Evolutionary conservation across 2,888 invertebrate species (phyloP).

Genomic region (Molorchus minor): DNA sequence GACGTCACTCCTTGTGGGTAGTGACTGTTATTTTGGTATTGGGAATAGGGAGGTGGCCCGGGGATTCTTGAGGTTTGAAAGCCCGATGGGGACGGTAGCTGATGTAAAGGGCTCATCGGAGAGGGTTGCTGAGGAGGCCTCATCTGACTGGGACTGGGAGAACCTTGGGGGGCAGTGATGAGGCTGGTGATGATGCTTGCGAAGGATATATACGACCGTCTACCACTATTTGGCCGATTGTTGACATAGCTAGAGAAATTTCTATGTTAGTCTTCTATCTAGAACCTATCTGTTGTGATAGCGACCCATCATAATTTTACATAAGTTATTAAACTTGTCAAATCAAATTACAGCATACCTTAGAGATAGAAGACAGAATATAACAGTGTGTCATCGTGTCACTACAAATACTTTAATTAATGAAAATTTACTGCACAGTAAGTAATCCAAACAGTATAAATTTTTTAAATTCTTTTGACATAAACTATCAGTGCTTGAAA

Average conservation of each 20-base stretch:
- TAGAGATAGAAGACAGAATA: no score
- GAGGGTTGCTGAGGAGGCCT: slow-evolving; percentile 60
- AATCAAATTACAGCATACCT: no score
- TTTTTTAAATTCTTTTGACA: no score
- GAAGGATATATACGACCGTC: slow-evolving; percentile 82
- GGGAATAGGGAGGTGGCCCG: slow-evolving; percentile 41
- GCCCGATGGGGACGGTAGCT: slow-evolving; percentile 45
- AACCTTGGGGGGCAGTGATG: slow-evolving; percentile 40
- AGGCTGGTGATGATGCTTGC: slow-evolving; percentile 61
- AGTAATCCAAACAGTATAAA: no score
- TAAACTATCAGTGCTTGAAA: no score
- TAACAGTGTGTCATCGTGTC: no score
- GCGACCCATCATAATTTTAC: no score
- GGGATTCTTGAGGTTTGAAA: slow-evolving; percentile 38
- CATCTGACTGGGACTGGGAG: slow-evolving; percentile 57
- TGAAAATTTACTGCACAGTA: no score
- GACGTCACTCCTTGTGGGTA: slow-evolving; percentile 42
- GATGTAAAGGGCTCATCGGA: slow-evolving; percentile 51
- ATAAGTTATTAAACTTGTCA: no score
- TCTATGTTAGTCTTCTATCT: background rate
- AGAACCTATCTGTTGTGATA: no score
- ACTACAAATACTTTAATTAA: no score
- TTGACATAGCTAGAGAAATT: slow-evolving; percentile 70
- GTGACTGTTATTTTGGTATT: slow-evolving; percentile 33
- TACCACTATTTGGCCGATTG: slow-evolving; percentile 83